A percentile compares a stretch with the other conserved stretches of the same genome.
phyloP scores from a whole-genome alignment of 2,888 invertebrate species.

The Plagodis pulveraria region DNA sequence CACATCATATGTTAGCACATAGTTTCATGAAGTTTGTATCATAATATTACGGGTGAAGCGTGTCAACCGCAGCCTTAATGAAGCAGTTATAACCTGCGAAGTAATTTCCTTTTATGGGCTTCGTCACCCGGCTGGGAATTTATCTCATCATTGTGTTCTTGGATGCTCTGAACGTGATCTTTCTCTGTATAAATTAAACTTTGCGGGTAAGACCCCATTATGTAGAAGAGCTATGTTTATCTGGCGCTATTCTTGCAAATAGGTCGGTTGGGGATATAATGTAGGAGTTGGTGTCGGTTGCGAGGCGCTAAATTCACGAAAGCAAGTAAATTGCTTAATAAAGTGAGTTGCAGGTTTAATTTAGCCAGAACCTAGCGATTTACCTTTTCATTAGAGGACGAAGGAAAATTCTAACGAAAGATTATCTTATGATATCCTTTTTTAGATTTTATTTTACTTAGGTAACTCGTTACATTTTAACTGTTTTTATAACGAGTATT shows the following conservation, averaged over 20 bases:
- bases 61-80: conserved; percentile 50
- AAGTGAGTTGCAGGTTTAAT: conserved; percentile 28
- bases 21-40: conserved; percentile 12
- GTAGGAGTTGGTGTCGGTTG: conserved; percentile 7
- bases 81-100: conserved; percentile 53
- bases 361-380: conserved; percentile 11
- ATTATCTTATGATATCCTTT: too few species aligned
- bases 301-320: conserved; percentile 20
- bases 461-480: too few species aligned
- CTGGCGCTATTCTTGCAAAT: not conserved
- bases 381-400: conserved; percentile 8
- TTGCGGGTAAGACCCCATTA: conserved; percentile 48
- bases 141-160: conserved; percentile 53
- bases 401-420: too few species aligned
- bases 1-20: not conserved
- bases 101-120: conserved; percentile 51
- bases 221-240: conserved; percentile 6
- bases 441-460: too few species aligned
- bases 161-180: conserved; percentile 45
- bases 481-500: too few species aligned
- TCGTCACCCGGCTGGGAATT: conserved; percentile 52
- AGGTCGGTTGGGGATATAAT: too few species aligned
- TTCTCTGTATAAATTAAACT: conserved; percentile 57
- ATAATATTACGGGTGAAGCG: conserved; percentile 20
- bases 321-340: conserved; percentile 32